These are phyloP conservation scores for Parotia lawesii DNA, from an alignment of 2,113 vertebrate genomes.

Conservation along the genomic window DNA sequence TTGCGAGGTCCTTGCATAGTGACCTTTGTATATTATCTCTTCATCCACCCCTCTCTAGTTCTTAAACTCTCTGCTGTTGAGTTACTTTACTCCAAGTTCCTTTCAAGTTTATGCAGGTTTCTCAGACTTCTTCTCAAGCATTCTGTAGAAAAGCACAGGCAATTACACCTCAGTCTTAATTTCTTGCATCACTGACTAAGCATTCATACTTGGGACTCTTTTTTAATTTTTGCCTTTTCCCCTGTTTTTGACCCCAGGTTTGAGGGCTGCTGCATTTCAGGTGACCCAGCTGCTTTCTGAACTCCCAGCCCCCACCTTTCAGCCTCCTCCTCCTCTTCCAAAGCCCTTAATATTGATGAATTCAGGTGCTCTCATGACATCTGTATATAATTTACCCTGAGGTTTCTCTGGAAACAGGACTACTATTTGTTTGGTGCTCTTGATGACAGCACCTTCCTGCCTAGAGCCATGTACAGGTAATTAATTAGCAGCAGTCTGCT, in stretches of 20 bases:
- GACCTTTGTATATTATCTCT: neutral
- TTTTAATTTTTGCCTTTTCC: neutral
- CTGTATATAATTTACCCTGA: neutral
- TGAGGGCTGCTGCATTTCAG: neutral
- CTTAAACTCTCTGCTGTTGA: neutral
- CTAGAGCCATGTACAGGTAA: neutral
- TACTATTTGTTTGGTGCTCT: neutral
- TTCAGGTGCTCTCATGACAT: neutral
- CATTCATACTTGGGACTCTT: neutral
- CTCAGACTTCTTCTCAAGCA: neutral
- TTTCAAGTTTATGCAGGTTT: neutral
- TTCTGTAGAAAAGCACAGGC: neutral
- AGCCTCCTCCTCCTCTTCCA: neutral
- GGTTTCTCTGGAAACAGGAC: constrained; percentile 16
- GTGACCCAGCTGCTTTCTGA: neutral
- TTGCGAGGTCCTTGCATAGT: neutral
- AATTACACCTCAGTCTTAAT: neutral
- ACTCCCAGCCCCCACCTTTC: neutral
- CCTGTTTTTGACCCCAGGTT: neutral
- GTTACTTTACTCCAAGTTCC: neutral
- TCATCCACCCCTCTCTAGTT: neutral
- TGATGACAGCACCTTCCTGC: neutral
- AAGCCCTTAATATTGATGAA: neutral
- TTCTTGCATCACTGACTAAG: neutral
- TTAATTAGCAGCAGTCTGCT: neutral